phyloP scores from a whole-genome alignment of 2,113 vertebrate species.

The Girardinichthys multiradiatus region DNA sequence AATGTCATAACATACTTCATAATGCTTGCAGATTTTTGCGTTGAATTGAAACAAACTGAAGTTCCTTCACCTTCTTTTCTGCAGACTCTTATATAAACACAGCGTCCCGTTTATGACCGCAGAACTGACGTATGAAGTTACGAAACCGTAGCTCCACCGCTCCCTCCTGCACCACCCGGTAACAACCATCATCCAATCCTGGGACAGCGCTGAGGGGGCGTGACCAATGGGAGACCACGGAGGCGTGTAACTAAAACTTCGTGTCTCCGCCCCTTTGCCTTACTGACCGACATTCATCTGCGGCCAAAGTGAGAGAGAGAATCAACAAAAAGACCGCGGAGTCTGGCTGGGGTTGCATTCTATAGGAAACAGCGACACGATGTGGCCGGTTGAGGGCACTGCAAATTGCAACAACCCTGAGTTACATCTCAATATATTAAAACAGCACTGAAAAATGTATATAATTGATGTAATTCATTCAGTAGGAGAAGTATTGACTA shows the following conservation, averaged over 20 bases:
- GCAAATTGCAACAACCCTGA: neutral
- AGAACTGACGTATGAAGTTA: slow-evolving; percentile 37
- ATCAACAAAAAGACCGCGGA: neutral
- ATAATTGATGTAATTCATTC: too few species aligned
- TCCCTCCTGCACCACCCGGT: slow-evolving; percentile 62
- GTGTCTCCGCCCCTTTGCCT: slow-evolving; percentile 66
- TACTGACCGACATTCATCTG: slow-evolving; percentile 77
- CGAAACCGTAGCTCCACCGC: slow-evolving; percentile 30
- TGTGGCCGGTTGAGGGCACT: slow-evolving; percentile 1
- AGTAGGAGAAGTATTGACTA: too few species aligned
- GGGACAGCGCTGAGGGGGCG: slow-evolving; percentile 57
- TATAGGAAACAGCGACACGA: neutral
- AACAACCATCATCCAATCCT: slow-evolving; percentile 74
- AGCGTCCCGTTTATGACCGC: neutral
- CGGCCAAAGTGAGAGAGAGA: slow-evolving; percentile 20
- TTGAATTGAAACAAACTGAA: neutral
- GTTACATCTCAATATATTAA: too few species aligned
- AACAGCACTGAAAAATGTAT: neutral
- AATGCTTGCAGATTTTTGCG: too few species aligned
- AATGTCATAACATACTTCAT: neutral
- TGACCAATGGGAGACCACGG: slow-evolving; percentile 68
- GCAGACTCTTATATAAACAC: slow-evolving; percentile 17
- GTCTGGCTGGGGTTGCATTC: neutral
- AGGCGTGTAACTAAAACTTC: slow-evolving; percentile 16
- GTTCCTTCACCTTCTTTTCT: neutral